phyloP scores from a whole-genome alignment of 2,888 invertebrate species.

The Leptinotarsa rubiginosa region DNA sequence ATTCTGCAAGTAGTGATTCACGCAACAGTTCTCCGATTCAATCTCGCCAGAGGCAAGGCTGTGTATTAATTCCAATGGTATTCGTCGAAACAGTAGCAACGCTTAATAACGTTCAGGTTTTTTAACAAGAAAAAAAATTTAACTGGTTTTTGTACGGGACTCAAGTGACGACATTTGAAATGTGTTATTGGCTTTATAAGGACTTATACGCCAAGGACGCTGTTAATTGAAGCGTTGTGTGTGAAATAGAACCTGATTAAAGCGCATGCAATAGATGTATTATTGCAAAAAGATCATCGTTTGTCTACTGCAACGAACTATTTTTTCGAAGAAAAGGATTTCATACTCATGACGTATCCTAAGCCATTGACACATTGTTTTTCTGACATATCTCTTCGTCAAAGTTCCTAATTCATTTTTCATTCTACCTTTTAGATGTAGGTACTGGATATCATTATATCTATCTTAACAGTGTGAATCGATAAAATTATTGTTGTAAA shows the following conservation, averaged over 20 bases:
- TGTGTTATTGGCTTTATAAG: slow-evolving; percentile 2
- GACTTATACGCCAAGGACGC: slow-evolving; percentile 5
- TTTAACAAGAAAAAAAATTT: background rate
- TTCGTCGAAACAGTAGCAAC: slow-evolving; percentile 14
- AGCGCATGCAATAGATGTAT: too few species aligned
- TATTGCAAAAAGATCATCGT: too few species aligned
- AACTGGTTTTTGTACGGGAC: slow-evolving; percentile 12
- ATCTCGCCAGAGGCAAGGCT: slow-evolving; percentile 7
- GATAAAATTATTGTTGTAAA: too few species aligned
- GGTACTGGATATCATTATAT: too few species aligned
- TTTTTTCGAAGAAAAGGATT: too few species aligned
- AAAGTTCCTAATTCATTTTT: too few species aligned
- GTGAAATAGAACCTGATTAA: background rate
- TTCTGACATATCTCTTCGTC: too few species aligned
- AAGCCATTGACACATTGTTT: too few species aligned
- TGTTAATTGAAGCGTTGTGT: background rate
- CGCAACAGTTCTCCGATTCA: slow-evolving; percentile 12
- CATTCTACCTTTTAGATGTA: too few species aligned
- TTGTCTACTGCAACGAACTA: too few species aligned
- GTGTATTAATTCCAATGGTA: slow-evolving; percentile 15
- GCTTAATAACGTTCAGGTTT: background rate
- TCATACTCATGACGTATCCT: too few species aligned
- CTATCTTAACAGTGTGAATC: too few species aligned
- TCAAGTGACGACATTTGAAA: slow-evolving; percentile 15
- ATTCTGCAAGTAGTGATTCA: slow-evolving; percentile 13